Conservation (phyloP, 2,888 invertebrate genomes). For the Campaea margaritaria region DNA sequence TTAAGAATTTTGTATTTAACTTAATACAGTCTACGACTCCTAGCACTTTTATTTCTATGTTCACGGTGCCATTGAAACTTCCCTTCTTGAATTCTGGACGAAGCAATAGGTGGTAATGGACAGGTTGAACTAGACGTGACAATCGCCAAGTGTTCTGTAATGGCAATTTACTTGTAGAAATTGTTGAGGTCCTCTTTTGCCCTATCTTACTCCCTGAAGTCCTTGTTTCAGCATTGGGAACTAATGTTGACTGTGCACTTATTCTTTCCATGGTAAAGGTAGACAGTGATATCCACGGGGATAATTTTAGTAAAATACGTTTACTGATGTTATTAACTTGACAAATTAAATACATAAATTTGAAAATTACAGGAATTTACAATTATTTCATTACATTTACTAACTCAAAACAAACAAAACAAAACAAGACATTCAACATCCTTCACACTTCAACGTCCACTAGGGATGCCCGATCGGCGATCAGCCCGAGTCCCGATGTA, state of each 20-base stretch:
- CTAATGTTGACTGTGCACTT: no score
- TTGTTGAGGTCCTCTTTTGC: no score
- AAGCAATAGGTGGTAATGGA: conserved; percentile 68
- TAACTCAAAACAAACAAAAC: no score
- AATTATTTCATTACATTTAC: no score
- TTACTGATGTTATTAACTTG: neutral
- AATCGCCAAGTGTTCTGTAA: conserved; percentile 58
- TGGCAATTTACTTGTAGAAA: neutral
- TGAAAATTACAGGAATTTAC: neutral
- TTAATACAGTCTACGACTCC: conserved; percentile 73
- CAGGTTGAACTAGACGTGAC: conserved; percentile 62
- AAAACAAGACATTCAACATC: no score
- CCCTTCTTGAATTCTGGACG: conserved; percentile 64
- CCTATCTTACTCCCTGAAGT: no score
- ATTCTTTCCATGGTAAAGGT: conserved; percentile 11
- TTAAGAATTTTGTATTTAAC: conserved; percentile 86
- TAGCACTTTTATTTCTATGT: conserved; percentile 68
- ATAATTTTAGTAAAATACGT: neutral
- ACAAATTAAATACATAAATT: conserved; percentile 15
- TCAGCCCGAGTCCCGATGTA: no score
- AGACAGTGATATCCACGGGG: conserved; percentile 1
- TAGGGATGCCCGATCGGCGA: no score
- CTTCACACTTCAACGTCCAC: no score
- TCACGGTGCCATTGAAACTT: conserved; percentile 66
- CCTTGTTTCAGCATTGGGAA: no score